These are phyloP conservation scores for Perccottus glenii DNA, from an alignment of 2,113 vertebrate genomes.

Conservation along the genomic window DNA sequence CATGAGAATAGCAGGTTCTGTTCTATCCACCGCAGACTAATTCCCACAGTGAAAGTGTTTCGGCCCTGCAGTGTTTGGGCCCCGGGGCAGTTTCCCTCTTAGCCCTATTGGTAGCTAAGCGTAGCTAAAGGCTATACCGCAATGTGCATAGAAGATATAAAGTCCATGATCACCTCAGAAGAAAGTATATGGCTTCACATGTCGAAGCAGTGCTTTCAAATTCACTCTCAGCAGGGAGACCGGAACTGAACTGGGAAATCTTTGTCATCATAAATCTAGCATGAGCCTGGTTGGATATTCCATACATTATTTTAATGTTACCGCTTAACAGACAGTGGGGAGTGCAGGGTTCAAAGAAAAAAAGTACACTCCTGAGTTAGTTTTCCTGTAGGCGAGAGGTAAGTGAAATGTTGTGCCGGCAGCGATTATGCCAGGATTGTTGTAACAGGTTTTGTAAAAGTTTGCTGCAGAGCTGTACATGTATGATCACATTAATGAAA, in stretches of 20 bases:
- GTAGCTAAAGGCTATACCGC: conserved; percentile 7
- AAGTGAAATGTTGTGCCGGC: conserved; percentile 13
- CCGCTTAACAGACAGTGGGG: background rate
- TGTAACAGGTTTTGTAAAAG: conserved; percentile 12
- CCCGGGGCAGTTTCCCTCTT: background rate
- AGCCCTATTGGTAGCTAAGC: background rate
- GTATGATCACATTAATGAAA: too few species aligned
- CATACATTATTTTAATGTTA: background rate
- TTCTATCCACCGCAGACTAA: background rate
- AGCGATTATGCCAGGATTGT: conserved; percentile 15
- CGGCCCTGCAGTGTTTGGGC: background rate
- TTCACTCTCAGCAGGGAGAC: background rate
- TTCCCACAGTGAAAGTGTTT: background rate
- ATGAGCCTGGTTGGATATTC: conserved; percentile 3
- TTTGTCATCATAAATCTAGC: background rate
- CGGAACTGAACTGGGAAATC: background rate
- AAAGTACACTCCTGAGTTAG: conserved; percentile 21
- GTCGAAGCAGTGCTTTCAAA: background rate
- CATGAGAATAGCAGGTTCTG: background rate
- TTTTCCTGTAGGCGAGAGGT: conserved; percentile 11
- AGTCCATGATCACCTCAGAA: background rate
- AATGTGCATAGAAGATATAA: conserved; percentile 1
- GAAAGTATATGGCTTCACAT: background rate
- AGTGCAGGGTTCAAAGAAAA: conserved; percentile 5
- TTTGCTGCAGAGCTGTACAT: background rate